Evolutionary conservation across 2,797 vertebrate species (phyloP), one percentile per base, ranked within the genome.

Genomic region (Molossus alvarezi): DNA sequence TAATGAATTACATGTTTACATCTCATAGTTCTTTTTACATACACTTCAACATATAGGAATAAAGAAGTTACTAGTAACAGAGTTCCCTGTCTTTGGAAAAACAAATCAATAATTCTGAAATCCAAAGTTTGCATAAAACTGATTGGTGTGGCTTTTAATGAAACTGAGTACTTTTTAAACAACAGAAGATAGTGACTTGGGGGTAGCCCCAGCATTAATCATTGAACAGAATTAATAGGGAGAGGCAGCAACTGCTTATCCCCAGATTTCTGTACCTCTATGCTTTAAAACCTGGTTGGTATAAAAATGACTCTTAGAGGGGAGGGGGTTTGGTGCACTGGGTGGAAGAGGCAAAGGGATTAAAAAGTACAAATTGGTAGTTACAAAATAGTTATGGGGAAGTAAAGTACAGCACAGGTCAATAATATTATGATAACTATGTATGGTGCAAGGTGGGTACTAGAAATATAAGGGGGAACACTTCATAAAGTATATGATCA

Each of bases 81-180:
- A 75, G 9, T 6, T 57, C 58, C 15, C 20, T 92, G 75, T 7
- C 53, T 90, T 96, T 81, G 72, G 23, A 93, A 88, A 67, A 45
- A 75, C 0, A 3, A 80, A 64, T 71, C 27, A 25, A 75, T 62
- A 87, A 72, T 80, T 76, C 23, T 79, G 37, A 90, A 92, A 85
- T 92, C 17, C 29, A 72, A 92, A 88, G 25, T 88, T 9, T n/a
- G 41, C 29, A 41, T 37, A 76, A 88, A 83, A 90, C 9, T 55
- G 3, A 94, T 75, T n/a, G 21, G 4, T 41, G 3, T 62, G 62
- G 60, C 12, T 64, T 76, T 94, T 92, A 92, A 45, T 25, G 9
- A 94, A 88, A 88, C 9, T 15, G 25, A 94, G 51, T 37, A 72
- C 27, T 69, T 80, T 92, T 96, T 80, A 71, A 58, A 77, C 18